A percentile compares a stretch with the other conserved stretches of the same genome.
Conservation (phyloP, 2,888 invertebrate species). For the Agrochola macilenta region DNA sequence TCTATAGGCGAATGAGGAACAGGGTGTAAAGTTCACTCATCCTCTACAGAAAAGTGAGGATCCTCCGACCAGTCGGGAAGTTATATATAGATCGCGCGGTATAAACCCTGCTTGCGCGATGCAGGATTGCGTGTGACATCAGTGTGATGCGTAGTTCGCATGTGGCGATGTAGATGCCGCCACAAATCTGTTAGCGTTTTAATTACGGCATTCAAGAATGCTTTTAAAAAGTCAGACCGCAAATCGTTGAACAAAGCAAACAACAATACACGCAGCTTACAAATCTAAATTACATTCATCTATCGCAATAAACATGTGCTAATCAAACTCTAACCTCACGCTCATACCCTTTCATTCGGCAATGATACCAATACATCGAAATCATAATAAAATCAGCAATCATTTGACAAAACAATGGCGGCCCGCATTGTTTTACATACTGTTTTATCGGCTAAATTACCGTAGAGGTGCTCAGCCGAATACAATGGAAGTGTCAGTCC, state of each 20-base stretch:
- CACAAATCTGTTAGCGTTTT: neutral
- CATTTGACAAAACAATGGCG: slow-evolving; percentile 71
- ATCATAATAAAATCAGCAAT: slow-evolving; percentile 75
- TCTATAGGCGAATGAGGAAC: too few relatives aligned
- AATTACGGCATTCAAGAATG: neutral
- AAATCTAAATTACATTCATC: neutral
- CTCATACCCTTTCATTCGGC: slow-evolving; percentile 42
- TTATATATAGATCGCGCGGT: too few relatives aligned
- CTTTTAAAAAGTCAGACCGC: neutral
- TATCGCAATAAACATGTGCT: slow-evolving; percentile 25
- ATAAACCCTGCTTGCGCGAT: too few relatives aligned
- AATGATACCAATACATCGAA: slow-evolving; percentile 56
- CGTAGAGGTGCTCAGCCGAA: slow-evolving; percentile 69
- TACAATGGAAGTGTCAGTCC: slow-evolving; percentile 76
- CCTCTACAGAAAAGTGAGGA: too few relatives aligned
- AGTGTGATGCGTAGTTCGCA: too few relatives aligned
- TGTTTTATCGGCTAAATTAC: slow-evolving; percentile 72
- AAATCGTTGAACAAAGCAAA: neutral
- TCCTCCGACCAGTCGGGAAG: too few relatives aligned
- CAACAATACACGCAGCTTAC: neutral
- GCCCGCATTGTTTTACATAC: slow-evolving; percentile 73
- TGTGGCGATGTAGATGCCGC: too few relatives aligned
- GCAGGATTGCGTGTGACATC: too few relatives aligned
- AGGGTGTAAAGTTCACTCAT: too few relatives aligned
- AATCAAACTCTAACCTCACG: slow-evolving; percentile 35